phyloP scores from a whole-genome alignment of 2,113 vertebrate genomes.

The Dipodomys merriami region DNA sequence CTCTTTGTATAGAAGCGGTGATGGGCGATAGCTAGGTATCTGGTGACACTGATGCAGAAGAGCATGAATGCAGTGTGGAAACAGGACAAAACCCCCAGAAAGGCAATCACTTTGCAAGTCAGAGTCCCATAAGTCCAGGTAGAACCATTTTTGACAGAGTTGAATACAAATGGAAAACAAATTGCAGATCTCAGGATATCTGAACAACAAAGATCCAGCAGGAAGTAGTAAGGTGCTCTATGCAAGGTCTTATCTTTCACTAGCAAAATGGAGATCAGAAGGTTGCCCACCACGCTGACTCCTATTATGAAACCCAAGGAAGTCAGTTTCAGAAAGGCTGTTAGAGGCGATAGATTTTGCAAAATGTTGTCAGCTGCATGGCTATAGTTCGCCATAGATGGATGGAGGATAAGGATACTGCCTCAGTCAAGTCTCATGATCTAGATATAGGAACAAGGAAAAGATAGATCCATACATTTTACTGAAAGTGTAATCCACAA shows the following conservation, averaged over 20 bases:
- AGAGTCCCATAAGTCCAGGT: slow-evolving; percentile 98
- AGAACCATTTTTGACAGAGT: slow-evolving; percentile 99
- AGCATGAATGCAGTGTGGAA: slow-evolving; percentile 99
- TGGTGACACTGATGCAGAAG: slow-evolving; percentile 98
- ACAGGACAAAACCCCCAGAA: slow-evolving; percentile 98
- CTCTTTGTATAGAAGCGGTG: slow-evolving; percentile 99
- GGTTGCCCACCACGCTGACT: slow-evolving; percentile 99
- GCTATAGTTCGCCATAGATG: slow-evolving; percentile 99
- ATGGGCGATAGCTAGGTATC: slow-evolving; percentile 99
- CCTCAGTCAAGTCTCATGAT: slow-evolving; percentile 99
- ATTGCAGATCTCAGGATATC: slow-evolving; percentile 99
- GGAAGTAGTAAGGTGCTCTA: slow-evolving; percentile 99
- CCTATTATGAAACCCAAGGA: slow-evolving; percentile 99
- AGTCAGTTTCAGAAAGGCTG: slow-evolving; percentile 99
- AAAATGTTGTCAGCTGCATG: slow-evolving; percentile 99
- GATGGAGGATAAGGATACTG: slow-evolving; percentile 98
- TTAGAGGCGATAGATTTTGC: slow-evolving; percentile 99
- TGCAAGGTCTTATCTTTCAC: slow-evolving; percentile 99
- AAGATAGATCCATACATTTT: slow-evolving; percentile 97
- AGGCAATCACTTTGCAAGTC: slow-evolving; percentile 99
- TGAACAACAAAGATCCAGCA: slow-evolving; percentile 98
- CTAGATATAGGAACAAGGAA: slow-evolving; percentile 93
- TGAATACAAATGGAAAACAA: slow-evolving; percentile 99
- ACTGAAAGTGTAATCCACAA: slow-evolving; percentile 98
- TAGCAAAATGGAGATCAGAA: slow-evolving; percentile 99